These are phyloP conservation scores for Marisa cornuarietis DNA, from an alignment of 1,140 invertebrate species.

Conservation along the genomic window DNA sequence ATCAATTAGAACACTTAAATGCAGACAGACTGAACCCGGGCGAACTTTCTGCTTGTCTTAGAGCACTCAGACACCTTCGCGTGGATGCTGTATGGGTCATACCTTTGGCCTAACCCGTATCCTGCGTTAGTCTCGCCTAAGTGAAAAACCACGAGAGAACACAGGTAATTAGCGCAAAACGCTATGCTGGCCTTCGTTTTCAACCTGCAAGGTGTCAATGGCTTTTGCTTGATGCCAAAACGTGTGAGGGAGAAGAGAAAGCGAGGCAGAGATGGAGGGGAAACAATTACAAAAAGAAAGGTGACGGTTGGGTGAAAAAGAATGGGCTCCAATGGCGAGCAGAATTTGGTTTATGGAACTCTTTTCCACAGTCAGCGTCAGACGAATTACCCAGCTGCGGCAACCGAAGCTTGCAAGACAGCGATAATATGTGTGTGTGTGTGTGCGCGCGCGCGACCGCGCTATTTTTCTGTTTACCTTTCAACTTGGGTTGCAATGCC, in stretches of 20 bases:
- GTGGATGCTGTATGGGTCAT: background rate
- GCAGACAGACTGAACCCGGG: background rate
- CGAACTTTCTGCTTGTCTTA: slow-evolving; percentile 2
- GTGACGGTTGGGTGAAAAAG: no score
- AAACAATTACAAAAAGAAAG: slow-evolving; percentile 69
- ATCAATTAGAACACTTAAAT: no score
- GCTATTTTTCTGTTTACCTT: no score
- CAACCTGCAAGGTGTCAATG: slow-evolving; percentile 5
- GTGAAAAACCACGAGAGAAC: background rate
- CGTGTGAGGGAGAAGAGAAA: background rate
- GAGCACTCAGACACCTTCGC: background rate
- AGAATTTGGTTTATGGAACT: no score
- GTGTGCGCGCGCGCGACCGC: no score
- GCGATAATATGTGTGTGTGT: no score
- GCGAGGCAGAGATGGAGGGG: background rate
- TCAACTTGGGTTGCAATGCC: no score
- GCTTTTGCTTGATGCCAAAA: background rate
- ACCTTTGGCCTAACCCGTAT: background rate
- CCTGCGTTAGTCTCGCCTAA: background rate
- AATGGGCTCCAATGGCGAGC: no score
- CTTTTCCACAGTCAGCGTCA: no score
- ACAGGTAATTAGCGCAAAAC: slow-evolving; percentile 1
- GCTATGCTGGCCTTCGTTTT: background rate
- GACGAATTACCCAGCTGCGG: no score
- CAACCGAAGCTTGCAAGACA: no score